phyloP scores from a whole-genome alignment of 2,797 vertebrate species.

The Paratrypauchen microcephalus region DNA sequence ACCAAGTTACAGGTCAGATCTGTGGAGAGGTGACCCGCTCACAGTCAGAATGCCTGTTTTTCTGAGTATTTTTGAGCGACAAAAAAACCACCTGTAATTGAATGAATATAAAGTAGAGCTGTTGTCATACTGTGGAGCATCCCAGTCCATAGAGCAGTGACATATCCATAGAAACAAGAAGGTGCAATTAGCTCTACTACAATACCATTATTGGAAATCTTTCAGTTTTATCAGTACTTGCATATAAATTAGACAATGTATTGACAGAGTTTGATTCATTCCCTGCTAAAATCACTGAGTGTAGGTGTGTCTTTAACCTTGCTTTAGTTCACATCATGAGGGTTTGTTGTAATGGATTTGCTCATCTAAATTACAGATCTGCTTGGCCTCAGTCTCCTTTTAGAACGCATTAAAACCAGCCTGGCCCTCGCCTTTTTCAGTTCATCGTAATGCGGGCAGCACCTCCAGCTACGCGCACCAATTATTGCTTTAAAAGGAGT shows the following conservation, averaged over 20 bases:
- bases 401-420: slow-evolving; percentile 20
- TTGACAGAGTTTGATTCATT: slow-evolving; percentile 9
- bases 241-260: not conserved
- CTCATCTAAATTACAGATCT: slow-evolving; percentile 37
- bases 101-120: too few relatives aligned
- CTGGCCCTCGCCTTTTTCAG: slow-evolving; percentile 31
- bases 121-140: too few relatives aligned
- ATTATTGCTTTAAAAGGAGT: slow-evolving; percentile 65
- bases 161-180: too few relatives aligned
- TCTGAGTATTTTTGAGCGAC: too few relatives aligned
- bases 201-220: too few relatives aligned
- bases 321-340: slow-evolving; percentile 13
- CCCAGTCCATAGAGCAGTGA: too few relatives aligned
- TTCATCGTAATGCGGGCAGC: slow-evolving; percentile 33
- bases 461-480: slow-evolving; percentile 52
- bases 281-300: not conserved
- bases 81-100: too few relatives aligned
- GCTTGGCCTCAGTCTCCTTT: slow-evolving; percentile 26
- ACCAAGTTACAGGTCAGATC: too few relatives aligned
- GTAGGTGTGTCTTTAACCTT: slow-evolving; percentile 19
- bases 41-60: too few relatives aligned
- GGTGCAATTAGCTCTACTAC: too few relatives aligned
- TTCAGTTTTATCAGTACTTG: too few relatives aligned
- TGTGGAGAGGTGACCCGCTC: too few relatives aligned
- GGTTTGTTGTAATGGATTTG: slow-evolving; percentile 18